phyloP scores from a whole-genome alignment of 2,113 vertebrate genomes.

The Galeopterus variegatus region DNA sequence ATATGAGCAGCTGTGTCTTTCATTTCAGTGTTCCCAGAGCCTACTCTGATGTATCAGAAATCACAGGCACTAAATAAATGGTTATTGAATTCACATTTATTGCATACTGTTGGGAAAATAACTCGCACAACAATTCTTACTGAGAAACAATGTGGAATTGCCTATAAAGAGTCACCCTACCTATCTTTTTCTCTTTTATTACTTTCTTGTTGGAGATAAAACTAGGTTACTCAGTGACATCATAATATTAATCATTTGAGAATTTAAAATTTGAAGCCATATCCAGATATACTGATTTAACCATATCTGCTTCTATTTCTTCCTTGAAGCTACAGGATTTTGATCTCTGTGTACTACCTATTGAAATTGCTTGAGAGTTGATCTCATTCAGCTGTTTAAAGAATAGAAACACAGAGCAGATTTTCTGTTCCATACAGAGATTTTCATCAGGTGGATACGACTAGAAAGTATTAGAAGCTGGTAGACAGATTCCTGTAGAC shows the following conservation, averaged over 20 bases:
- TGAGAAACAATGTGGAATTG: neutral
- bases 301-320: neutral
- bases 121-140: neutral
- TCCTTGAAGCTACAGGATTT: neutral
- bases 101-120: neutral
- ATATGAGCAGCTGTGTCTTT: neutral
- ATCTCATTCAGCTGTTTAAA: neutral
- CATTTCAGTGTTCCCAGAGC: neutral
- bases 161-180: neutral
- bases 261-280: neutral
- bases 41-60: neutral
- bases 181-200: neutral
- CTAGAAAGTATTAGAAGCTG: neutral
- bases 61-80: neutral
- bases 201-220: neutral
- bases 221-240: neutral
- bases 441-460: neutral
- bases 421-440: neutral
- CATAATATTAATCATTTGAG: neutral
- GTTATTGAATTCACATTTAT: neutral
- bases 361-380: neutral
- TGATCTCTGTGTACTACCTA: neutral
- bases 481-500: constrained; percentile 65
- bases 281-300: neutral
- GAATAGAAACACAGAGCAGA: neutral